phyloP scores from a whole-genome alignment of 2,797 vertebrate species.

The Xiphorhynchus erythropygius region DNA sequence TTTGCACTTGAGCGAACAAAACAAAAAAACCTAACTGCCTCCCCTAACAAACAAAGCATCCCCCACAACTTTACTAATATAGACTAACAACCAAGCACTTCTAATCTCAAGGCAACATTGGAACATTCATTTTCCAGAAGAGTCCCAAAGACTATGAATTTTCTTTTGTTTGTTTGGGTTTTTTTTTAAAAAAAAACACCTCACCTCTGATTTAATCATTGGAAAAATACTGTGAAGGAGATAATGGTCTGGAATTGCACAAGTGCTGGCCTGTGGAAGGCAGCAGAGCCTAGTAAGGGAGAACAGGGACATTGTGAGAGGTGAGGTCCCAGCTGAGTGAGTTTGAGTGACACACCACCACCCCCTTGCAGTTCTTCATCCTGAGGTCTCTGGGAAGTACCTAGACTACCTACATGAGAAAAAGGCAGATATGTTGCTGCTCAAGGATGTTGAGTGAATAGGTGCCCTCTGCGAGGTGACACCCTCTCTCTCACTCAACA shows the following conservation, averaged over 20 bases:
- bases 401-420: background rate
- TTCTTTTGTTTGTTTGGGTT: background rate
- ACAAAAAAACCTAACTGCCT: background rate
- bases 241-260: background rate
- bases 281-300: background rate
- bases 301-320: background rate
- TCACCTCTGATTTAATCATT: background rate
- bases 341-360: background rate
- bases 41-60: background rate
- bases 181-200: background rate
- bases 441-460: background rate
- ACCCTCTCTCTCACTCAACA: background rate
- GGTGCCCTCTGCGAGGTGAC: background rate
- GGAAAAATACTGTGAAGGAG: background rate
- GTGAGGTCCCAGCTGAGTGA: accelerated
- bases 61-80: background rate
- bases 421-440: background rate
- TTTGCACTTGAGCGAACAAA: background rate
- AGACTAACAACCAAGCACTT: background rate
- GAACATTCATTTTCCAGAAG: background rate
- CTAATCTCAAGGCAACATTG: background rate
- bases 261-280: background rate
- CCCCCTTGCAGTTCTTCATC: background rate
- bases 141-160: background rate
- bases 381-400: background rate